phyloP scores from a whole-genome alignment of 1,140 invertebrate genomes.

The Cryptotermes secundus region DNA sequence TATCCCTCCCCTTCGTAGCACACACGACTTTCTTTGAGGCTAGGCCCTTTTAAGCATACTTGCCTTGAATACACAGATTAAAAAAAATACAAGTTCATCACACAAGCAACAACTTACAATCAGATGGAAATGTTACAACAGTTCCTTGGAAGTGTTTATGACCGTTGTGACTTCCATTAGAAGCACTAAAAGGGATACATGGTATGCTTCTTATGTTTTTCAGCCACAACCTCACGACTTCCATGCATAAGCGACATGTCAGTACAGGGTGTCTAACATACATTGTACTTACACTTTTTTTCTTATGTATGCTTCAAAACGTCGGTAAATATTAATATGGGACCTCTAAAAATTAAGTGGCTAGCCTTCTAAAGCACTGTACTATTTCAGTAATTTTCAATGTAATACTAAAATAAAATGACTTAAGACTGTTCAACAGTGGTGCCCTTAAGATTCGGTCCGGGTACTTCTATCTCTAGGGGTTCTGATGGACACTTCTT shows the following conservation, averaged over 20 bases:
- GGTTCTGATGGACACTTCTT: no score
- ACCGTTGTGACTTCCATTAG: slow-evolving; percentile 10
- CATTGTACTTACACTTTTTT: neutral
- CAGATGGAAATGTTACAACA: slow-evolving; percentile 19
- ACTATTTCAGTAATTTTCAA: no score
- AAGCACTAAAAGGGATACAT: neutral
- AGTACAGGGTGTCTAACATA: neutral
- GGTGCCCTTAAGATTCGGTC: no score
- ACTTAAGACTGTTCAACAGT: no score
- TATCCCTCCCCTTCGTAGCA: neutral
- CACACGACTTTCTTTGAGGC: slow-evolving; percentile 10
- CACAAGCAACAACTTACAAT: slow-evolving; percentile 9
- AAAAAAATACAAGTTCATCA: slow-evolving; percentile 13
- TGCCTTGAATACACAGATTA: slow-evolving; percentile 2
- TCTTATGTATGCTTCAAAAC: no score
- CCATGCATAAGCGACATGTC: neutral
- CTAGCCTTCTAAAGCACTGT: no score
- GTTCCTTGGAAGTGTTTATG: slow-evolving; percentile 15
- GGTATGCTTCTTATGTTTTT: neutral
- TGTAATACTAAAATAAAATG: no score
- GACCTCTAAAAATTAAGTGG: no score
- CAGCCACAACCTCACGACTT: neutral
- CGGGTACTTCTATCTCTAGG: no score
- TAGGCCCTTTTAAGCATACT: slow-evolving; percentile 1
- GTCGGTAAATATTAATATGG: no score